Base-by-base conservation (phyloP, 2,113 vertebrate species). In the Dipodomys ordii region DNA sequence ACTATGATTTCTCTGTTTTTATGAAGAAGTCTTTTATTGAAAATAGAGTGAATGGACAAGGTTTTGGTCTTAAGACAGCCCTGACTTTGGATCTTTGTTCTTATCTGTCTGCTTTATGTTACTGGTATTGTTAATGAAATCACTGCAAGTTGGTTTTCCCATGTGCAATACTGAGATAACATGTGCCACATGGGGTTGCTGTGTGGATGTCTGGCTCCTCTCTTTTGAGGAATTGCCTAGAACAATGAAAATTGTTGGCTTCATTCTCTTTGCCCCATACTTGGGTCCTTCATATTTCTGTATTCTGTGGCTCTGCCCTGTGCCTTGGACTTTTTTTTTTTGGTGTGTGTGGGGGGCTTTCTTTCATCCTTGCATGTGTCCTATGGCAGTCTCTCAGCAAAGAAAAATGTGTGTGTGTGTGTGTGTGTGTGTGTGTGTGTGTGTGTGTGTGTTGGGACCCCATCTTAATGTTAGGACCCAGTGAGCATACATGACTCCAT, bases 1-100 rank as follows among this genome's bases (percentile, higher is more conserved):
- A 81, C 72, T 12, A 35, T 60, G 5, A 67, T 64, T 32, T 73
- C 7, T 5, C 9, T 30, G 12, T 76, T 88, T 92, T 84, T 84
- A 79, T 79, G 74, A 92, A 57, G 11, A 87, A 82, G 32, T 18
- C 13, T 35, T 84, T 83, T 18, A 44, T 80, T 74, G 25, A 60
- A 32, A 88, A 2, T 71, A 7, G 30, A 30, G 20, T 84, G 8
- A 94, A 92, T 28, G 46, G 82, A 78, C 72, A 71, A 82, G 49
- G 28, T 35, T 67, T 84, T 79, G 25, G 18, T 76, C 16, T 86
- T n/a, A 65, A 84, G 85, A 65, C 22, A 74, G 20, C n/a, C 9
- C 7, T 57, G 60, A 87, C 18, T 97, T 90, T 94, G 30, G 96
- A 92, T 74, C 83, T 93, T 72, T 79, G 13, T 53, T 85, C 73